These are phyloP conservation scores for Lagopus leucura DNA, from an alignment of 2,113 vertebrate genomes.

Conservation along the genomic window DNA sequence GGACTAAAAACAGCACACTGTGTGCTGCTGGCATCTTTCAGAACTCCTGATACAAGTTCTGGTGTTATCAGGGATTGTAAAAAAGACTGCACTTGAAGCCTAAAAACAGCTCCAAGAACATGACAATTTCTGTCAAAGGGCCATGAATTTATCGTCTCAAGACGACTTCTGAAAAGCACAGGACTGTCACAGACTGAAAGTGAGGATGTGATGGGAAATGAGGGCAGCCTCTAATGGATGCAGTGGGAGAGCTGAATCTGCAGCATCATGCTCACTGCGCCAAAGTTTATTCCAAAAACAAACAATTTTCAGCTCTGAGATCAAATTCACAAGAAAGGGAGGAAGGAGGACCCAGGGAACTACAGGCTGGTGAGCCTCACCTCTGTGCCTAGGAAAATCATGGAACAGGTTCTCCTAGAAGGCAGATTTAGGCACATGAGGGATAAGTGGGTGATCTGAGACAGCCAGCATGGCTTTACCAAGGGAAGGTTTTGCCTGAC, in stretches of 20 bases:
- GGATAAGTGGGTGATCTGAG: no score
- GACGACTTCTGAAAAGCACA: not conserved
- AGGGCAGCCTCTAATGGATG: not conserved
- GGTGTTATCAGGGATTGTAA: not conserved
- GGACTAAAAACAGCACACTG: not conserved
- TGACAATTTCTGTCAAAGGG: not conserved
- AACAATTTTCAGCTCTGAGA: not conserved
- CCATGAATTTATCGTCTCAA: not conserved
- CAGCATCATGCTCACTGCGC: not conserved
- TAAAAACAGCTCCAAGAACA: not conserved
- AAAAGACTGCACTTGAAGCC: not conserved
- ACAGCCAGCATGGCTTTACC: no score
- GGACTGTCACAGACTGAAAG: not conserved
- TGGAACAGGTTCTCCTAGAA: no score
- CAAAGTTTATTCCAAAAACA: not conserved
- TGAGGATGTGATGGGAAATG: not conserved
- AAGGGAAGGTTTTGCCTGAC: no score
- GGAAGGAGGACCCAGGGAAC: no score
- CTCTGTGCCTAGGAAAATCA: no score
- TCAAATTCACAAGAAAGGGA: no score
- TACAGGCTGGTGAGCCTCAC: no score
- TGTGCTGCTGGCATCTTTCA: not conserved
- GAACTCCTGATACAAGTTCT: not conserved
- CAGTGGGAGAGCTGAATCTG: not conserved
- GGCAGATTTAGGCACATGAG: no score